Base-by-base conservation (phyloP, 2,797 vertebrate genomes). In the Gymnocypris eckloni region DNA sequence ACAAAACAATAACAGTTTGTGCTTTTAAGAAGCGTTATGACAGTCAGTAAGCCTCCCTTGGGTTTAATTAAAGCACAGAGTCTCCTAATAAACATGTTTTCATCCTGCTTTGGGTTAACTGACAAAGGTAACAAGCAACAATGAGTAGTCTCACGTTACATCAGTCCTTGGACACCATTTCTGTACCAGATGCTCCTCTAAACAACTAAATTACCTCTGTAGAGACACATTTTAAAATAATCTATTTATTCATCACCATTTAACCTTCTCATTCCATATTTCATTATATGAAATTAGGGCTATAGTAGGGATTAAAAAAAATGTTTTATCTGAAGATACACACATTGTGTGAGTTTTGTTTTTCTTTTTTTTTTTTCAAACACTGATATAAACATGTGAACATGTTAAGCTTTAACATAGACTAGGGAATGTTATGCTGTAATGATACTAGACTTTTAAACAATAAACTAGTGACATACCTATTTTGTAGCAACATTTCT, bases 71-170 rank as follows among this genome's bases (percentile, higher is more conserved):
- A 16, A 67, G 33, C 54, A 37, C 5, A 45, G 25, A 71, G 39
- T 73, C 13, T 43, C 41, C 6, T 73, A 82, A 82, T 61, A 61
- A 73, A 82, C 39, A 82, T 10, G 69, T 82, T 72, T 56, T 61
- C n/a, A 33, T 82, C 67, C 37, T 41, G 20, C n/a, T 82, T 61
- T 43, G 10, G 15, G 64, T 78, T 78, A 22, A 78, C 37, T 56
- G 54, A 78, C 43, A 45, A 72, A 73, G 69, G 41, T 61, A 73
- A 73, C 6, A 45, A 82, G 52, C 52, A 22, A 18, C 52, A 77
- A 22, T 56, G 20, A 77, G 66, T 39, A 25, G 16, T 72, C 52
- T 82, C 37, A 45, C 45, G 52, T 45, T 82, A 37, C 41, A 54
- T 56, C 52, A 82, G 39, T 73, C 69, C 69, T 61, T 61, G 12